Evolutionary conservation across 2,113 vertebrate species (phyloP), one percentile per base, ranked within the genome.

Genomic region (Lethenteron camtschaticum): DNA sequence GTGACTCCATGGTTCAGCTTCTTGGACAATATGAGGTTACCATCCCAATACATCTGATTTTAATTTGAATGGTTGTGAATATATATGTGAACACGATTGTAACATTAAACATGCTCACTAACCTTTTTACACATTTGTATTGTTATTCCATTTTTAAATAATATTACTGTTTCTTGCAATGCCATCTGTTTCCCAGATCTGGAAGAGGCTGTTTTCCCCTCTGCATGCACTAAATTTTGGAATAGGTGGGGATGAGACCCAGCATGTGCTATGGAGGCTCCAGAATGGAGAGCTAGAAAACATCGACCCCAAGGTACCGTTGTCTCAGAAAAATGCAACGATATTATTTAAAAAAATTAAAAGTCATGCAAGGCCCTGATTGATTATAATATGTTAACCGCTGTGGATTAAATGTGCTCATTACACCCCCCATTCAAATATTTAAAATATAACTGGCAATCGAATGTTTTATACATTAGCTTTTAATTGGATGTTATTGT

Each of bases 271-370:
- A 18, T 99, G 94, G 94, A 87, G 94, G 70, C 83, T 99, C 75
- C 87, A 96, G 81, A 96, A 96, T 1, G 91, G 94, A 57, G 91
- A 99, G 76, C 82, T 99, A 78, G 85, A 94, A 73, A 99, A 99
- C 79, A 99, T 96, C 75, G 83, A 87, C 58, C 94, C 94, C 70
- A 90, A 92, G 83, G 94, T 96, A 79, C 5, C 41, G 6, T 41
- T 41, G 41, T 41, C 41, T 41, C 41, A 41, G 41, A 41, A 41
- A 41, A 41, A 41, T 41, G 41, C 41, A 41, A 41, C 5, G 41
- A 41, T 41, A 41, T 41, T 41, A 41, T 41, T 24, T 24, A 1
- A 7, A 41, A 41, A 5, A 41, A 4, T 41, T 41, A 7, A 41
- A 41, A 41, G 41, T 5, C 41, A 41, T 41, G 41, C 6, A 41